Percentiles rank a stretch among this genome's conserved stretches.
Conservation (phyloP, 1,140 invertebrate species). For the Musca vetustissima region DNA sequence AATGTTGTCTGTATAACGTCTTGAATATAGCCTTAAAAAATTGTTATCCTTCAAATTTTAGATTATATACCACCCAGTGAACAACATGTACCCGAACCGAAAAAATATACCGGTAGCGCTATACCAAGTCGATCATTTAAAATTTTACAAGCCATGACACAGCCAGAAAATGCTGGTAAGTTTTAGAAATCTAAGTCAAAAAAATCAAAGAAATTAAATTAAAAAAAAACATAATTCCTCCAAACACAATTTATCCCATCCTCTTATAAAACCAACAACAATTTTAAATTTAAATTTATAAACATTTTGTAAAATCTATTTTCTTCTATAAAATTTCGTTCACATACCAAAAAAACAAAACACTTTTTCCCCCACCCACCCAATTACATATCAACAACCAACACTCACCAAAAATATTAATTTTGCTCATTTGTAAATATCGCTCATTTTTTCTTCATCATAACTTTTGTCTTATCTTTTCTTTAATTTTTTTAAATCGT, state of each 20-base stretch:
- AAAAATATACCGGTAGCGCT: constrained; percentile 78
- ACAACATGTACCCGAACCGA: constrained; percentile 69
- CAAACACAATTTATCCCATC: too few relatives aligned
- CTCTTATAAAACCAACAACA: too few relatives aligned
- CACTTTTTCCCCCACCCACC: too few relatives aligned
- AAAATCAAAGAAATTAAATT: too few relatives aligned
- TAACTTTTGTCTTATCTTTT: background rate
- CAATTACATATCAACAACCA: background rate
- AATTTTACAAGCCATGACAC: constrained; percentile 81
- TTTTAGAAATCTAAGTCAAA: constrained; percentile 16
- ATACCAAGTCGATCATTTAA: constrained; percentile 86
- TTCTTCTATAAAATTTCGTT: background rate
- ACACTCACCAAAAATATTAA: background rate
- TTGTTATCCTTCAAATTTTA: constrained; percentile 29
- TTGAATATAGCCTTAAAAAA: background rate
- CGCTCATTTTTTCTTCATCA: background rate
- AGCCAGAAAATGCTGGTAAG: constrained; percentile 60
- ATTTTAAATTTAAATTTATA: background rate
- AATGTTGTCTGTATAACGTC: too few relatives aligned
- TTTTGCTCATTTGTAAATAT: constrained; percentile 10
- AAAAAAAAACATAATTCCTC: too few relatives aligned
- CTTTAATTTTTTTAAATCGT: too few relatives aligned
- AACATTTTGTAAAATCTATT: constrained; percentile 25
- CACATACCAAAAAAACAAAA: background rate
- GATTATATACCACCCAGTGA: constrained; percentile 68